Conservation (phyloP, 1,140 invertebrate genomes). For the Diorhabda sublineata region DNA sequence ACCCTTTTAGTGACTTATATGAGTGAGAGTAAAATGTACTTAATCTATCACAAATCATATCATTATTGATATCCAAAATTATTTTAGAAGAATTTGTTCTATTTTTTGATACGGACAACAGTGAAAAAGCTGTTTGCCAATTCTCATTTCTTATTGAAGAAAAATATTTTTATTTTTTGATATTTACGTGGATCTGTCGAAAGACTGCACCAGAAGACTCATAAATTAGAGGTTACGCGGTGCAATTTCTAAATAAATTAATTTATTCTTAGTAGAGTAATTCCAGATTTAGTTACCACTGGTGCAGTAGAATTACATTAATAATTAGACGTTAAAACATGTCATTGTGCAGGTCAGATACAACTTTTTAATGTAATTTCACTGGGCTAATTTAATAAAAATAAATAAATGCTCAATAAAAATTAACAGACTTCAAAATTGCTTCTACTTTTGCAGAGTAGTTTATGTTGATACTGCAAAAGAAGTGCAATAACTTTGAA, state of each 20-base stretch:
- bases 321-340: constrained; percentile 2
- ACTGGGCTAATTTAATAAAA: constrained; percentile 27
- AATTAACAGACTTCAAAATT: constrained; percentile 32
- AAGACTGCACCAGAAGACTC: not conserved
- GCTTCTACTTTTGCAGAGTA: constrained; percentile 33
- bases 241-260: not conserved
- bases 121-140: not conserved
- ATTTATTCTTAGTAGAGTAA: constrained; percentile 4
- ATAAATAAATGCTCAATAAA: constrained; percentile 31
- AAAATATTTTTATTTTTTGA: not conserved
- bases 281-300: not conserved
- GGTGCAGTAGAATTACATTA: not conserved
- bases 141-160: not conserved
- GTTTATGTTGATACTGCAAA: constrained; percentile 35
- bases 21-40: not conserved
- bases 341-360: not conserved
- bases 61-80: not conserved
- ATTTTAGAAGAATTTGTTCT: constrained; percentile 7
- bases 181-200: not conserved
- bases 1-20: not conserved
- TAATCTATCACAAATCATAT: constrained; percentile 5
- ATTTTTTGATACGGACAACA: not conserved
- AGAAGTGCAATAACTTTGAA: constrained; percentile 32
- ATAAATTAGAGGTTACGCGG: not conserved
- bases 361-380: constrained; percentile 17